Conservation (phyloP, 2,888 invertebrate species). For the Drosophila mercatorum region DNA sequence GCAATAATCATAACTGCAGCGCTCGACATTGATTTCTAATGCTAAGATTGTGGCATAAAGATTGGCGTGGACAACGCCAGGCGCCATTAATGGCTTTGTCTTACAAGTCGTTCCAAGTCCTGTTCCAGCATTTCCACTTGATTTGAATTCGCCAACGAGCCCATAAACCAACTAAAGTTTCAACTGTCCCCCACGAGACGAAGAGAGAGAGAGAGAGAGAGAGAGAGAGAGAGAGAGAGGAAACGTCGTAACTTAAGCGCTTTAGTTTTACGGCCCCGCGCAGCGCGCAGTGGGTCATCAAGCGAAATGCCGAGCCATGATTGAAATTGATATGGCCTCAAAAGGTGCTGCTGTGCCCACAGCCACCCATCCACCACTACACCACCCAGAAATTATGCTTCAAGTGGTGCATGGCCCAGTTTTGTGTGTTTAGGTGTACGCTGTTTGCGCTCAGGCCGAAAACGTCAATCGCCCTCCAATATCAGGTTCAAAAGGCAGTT, state of each 20-base stretch:
- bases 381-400: conserved; percentile 34
- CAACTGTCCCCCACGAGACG: not conserved
- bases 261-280: conserved; percentile 63
- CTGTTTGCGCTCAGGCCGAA: conserved; percentile 22
- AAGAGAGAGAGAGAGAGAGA: not conserved
- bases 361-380: conserved; percentile 17
- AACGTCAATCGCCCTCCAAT: not conserved
- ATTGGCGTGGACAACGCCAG: conserved; percentile 39
- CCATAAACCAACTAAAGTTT: conserved; percentile 68
- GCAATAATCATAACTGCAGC: conserved; percentile 79
- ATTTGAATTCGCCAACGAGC: conserved; percentile 57
- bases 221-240: too few relatives aligned
- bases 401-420: conserved; percentile 29
- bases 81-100: conserved; percentile 75
- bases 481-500: conserved; percentile 21
- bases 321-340: conserved; percentile 67
- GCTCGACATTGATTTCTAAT: conserved; percentile 71
- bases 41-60: conserved; percentile 66
- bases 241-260: conserved; percentile 43
- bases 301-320: conserved; percentile 25
- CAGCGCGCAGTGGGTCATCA: conserved; percentile 65
- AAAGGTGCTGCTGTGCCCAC: conserved; percentile 29
- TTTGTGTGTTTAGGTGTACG: conserved; percentile 62
- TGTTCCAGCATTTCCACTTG: conserved; percentile 60
- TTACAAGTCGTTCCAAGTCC: conserved; percentile 61